A percentile compares a stretch with the other conserved stretches of the same genome.
Evolutionary conservation across 1,140 invertebrate species (phyloP).

Genomic region (Muscidifurax raptorellus): DNA sequence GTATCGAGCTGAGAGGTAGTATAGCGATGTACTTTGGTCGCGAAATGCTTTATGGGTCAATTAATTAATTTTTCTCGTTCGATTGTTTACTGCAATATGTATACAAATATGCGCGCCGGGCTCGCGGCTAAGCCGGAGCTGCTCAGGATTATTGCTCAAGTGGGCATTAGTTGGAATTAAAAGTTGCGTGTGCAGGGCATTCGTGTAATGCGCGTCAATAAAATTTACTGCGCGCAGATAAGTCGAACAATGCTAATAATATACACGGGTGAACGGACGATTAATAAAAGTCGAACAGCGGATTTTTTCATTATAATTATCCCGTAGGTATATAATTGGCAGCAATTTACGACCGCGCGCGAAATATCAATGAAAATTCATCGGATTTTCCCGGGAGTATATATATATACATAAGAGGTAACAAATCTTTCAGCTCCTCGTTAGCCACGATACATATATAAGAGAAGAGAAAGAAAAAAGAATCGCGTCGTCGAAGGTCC

Average conservation of each 20-base stretch:
- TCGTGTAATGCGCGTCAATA: neutral
- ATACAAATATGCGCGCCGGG: neutral
- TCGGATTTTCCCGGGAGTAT: neutral
- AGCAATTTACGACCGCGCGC: neutral
- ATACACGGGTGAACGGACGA: neutral
- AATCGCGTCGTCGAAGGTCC: constrained; percentile 11
- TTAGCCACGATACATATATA: neutral
- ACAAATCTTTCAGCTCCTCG: too few relatives aligned
- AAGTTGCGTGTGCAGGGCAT: neutral
- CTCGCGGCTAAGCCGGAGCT: neutral
- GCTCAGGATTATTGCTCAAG: neutral
- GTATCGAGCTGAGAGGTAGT: neutral
- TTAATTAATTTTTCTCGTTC: constrained; percentile 20
- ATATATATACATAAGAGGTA: too few relatives aligned
- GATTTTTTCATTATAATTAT: neutral
- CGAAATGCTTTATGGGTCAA: constrained; percentile 9
- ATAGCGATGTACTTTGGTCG: neutral
- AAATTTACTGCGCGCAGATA: neutral
- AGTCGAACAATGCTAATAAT: neutral
- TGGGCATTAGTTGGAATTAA: neutral
- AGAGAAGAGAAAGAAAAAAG: neutral
- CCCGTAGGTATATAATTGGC: neutral
- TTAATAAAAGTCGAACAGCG: neutral
- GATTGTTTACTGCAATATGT: constrained; percentile 4
- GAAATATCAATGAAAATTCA: neutral